Evolutionary conservation across 2,113 vertebrate genomes (phyloP).

Genomic region (Irena cyanogastra): DNA sequence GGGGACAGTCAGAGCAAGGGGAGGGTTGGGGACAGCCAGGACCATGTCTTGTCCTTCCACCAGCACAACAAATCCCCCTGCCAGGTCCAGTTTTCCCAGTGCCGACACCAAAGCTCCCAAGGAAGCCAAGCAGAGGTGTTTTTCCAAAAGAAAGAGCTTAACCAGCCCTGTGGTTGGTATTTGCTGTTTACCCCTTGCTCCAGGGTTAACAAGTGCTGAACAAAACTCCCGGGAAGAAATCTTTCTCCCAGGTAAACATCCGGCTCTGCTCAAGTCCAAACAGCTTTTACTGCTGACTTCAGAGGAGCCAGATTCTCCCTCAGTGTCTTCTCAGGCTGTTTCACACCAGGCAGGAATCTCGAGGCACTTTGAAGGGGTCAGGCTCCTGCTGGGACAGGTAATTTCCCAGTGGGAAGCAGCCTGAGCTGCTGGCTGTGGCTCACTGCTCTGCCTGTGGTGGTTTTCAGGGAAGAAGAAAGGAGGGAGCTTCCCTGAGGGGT

Average conservation of each 20-base stretch:
- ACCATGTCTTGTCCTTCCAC: background rate
- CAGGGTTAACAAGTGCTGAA: background rate
- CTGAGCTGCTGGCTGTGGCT: background rate
- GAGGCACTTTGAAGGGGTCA: background rate
- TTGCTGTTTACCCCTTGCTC: background rate
- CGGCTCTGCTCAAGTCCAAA: background rate
- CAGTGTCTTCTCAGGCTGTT: background rate
- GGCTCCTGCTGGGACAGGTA: background rate
- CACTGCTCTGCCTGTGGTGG: background rate
- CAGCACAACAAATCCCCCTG: background rate
- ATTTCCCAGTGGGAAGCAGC: background rate
- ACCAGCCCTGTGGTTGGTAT: background rate
- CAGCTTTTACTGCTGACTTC: background rate
- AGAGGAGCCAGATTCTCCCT: background rate
- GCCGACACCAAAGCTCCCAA: background rate
- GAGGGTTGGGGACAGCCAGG: accelerated
- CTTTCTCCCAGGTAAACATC: background rate
- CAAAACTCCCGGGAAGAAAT: background rate
- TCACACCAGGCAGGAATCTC: background rate
- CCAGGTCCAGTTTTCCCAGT: background rate
- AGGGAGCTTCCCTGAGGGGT: background rate
- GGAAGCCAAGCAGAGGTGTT: background rate
- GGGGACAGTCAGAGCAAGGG: background rate
- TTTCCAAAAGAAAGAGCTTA: background rate
- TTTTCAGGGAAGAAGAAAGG: background rate